Conservation (phyloP, 2,797 vertebrate genomes). For the Sebastes matsubarae region DNA sequence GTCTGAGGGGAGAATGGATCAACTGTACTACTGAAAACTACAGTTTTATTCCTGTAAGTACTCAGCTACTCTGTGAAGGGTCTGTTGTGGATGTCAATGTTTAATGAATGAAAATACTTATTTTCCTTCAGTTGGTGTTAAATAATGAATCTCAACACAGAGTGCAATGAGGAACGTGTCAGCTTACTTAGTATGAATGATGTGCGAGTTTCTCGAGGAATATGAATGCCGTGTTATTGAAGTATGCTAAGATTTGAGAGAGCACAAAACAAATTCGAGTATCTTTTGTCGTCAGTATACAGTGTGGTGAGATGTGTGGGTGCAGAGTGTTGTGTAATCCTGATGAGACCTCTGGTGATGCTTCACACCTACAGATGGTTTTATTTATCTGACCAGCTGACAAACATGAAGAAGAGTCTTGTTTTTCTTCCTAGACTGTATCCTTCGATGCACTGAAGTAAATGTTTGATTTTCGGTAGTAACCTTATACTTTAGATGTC, state of each 20-base stretch:
- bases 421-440: neutral
- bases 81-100: neutral
- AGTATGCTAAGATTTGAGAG: neutral
- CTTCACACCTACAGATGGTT: slow-evolving; percentile 12
- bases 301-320: slow-evolving; percentile 27
- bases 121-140: neutral
- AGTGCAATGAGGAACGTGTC: neutral
- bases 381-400: slow-evolving; percentile 1
- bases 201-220: neutral
- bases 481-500: neutral
- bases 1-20: slow-evolving; percentile 5
- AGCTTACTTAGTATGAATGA: neutral
- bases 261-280: neutral
- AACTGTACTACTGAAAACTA: slow-evolving; percentile 21
- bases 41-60: neutral
- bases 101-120: neutral
- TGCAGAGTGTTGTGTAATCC: slow-evolving; percentile 23
- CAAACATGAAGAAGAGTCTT: neutral
- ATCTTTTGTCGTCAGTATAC: neutral
- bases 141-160: neutral
- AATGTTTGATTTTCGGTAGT: neutral
- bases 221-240: neutral
- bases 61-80: neutral
- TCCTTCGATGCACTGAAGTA: neutral
- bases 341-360: neutral